Evolutionary conservation across 2,888 invertebrate genomes (phyloP).

Genomic region (Ornithoptera alexandrae): DNA sequence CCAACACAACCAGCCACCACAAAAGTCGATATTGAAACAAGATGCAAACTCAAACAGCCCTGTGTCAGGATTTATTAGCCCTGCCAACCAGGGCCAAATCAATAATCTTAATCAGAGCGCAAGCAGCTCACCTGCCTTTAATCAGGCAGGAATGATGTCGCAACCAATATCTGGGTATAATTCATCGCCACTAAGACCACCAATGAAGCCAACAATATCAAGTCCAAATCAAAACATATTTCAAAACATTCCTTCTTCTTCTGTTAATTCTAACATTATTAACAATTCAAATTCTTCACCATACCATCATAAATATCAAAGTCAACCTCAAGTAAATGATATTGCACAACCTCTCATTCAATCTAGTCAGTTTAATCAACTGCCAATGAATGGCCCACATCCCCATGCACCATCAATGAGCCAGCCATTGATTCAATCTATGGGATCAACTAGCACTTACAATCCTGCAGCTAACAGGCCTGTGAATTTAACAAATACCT

Average conservation of each 20-base stretch:
- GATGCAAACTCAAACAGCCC: slow-evolving; percentile 69
- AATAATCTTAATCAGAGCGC: slow-evolving; percentile 65
- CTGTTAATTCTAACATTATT: slow-evolving; percentile 46
- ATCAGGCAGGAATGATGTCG: slow-evolving; percentile 58
- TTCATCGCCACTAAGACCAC: slow-evolving; percentile 52
- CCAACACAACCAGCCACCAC: slow-evolving; percentile 54
- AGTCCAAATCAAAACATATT: slow-evolving; percentile 44
- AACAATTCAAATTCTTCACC: slow-evolving; percentile 50
- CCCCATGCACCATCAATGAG: slow-evolving; percentile 32
- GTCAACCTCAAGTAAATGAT: slow-evolving; percentile 62
- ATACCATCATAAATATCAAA: slow-evolving; percentile 51
- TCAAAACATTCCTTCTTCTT: slow-evolving; percentile 48
- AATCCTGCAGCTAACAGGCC: slow-evolving; percentile 41
- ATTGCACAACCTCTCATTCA: slow-evolving; percentile 69
- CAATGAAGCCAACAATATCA: slow-evolving; percentile 39
- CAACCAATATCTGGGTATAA: slow-evolving; percentile 48
- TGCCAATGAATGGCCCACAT: slow-evolving; percentile 63
- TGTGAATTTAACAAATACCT: slow-evolving; percentile 39
- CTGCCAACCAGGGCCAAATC: slow-evolving; percentile 47
- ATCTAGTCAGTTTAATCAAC: slow-evolving; percentile 68
- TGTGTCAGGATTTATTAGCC: slow-evolving; percentile 45
- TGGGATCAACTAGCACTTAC: slow-evolving; percentile 45
- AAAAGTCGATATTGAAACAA: slow-evolving; percentile 61
- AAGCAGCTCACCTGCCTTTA: slow-evolving; percentile 70
- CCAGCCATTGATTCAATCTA: slow-evolving; percentile 40